These are phyloP conservation scores for Ifrita kowaldi DNA, from an alignment of 2,113 vertebrate genomes.

Conservation along the genomic window DNA sequence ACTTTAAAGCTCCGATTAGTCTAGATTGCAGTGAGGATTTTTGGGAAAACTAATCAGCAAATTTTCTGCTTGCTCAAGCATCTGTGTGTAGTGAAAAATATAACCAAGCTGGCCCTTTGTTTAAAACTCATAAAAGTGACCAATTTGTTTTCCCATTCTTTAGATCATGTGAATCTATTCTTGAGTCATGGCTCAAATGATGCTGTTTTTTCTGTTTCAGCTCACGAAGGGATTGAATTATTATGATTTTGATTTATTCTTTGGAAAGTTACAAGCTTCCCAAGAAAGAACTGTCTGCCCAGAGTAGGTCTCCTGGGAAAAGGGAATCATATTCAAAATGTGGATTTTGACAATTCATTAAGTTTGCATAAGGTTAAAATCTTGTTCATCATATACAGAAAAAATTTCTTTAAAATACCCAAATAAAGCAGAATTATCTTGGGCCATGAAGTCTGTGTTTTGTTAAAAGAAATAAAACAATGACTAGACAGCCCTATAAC, in stretches of 20 bases:
- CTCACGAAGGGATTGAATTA: background rate
- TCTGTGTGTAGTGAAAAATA: conserved; percentile 1
- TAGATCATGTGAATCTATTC: background rate
- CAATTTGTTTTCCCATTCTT: background rate
- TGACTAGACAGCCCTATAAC: background rate
- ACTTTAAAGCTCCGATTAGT: background rate
- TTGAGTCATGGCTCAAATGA: background rate
- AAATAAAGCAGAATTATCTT: background rate
- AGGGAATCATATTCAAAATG: background rate
- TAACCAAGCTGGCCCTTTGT: background rate
- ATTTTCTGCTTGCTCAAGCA: conserved; percentile 49
- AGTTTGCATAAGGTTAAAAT: background rate
- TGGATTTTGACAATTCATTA: background rate
- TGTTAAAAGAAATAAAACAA: background rate
- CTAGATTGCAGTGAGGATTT: background rate
- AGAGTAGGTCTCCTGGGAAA: background rate
- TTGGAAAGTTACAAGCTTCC: background rate
- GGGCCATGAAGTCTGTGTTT: background rate
- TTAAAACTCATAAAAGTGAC: conserved; percentile 1
- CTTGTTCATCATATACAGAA: background rate
- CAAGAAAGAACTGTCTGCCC: background rate
- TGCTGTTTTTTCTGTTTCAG: background rate
- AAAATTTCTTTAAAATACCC: background rate
- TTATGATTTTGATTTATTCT: background rate
- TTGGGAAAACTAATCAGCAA: conserved; percentile 13